Base-by-base conservation (phyloP, 2,113 vertebrate species). In the Elephantulus edwardii region DNA sequence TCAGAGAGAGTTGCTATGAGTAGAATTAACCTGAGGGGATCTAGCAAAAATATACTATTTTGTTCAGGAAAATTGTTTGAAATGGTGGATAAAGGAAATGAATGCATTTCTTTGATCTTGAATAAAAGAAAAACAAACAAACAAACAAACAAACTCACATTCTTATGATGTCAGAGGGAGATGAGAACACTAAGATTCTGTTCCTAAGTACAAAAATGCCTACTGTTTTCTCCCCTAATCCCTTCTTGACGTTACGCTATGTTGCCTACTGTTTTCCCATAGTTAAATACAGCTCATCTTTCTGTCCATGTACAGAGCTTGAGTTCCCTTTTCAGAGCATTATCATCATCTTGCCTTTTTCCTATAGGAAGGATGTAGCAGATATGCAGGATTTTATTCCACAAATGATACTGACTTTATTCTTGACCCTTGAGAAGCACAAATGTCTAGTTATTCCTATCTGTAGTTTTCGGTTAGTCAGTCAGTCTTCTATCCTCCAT, bases 321-420 rank as follows among this genome's bases (percentile, higher is more conserved):
- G 54, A 74, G 33, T 71, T 13, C 24, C 66, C 30, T 88, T 80
- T 40, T 46, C 6, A 66, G 11, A 20, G 3, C 46, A 62, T 82
- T 83, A 68, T n/a, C 8, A 78, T 30, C 26, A 38, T 42, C 30
- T 70, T 66, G 44, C 3, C 56, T 77, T 93, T 88, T 77, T 86
- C n/a, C 83, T 80, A 76, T 38, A 78, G 75, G 56, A 38, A 70
- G 84, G 54, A 80, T 17, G 82, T 35, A 62, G n/a, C 60, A 19
- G 35, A 86, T 58, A 82, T 2, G 42, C 87, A 80, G 48, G 70
- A 75, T 82, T 93, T 92, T 81, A 77, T 38, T 85, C 77, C n/a
- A 81, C 79, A 91, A 75, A 75, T 79, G 83, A 91, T 50, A 52
- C 16, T 78, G 40, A 14, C 77, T 88, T 93, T 35, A 75, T 38